Evolutionary conservation across 2,797 vertebrate genomes (phyloP).

Genomic region (Ctenosaura bakeri): DNA sequence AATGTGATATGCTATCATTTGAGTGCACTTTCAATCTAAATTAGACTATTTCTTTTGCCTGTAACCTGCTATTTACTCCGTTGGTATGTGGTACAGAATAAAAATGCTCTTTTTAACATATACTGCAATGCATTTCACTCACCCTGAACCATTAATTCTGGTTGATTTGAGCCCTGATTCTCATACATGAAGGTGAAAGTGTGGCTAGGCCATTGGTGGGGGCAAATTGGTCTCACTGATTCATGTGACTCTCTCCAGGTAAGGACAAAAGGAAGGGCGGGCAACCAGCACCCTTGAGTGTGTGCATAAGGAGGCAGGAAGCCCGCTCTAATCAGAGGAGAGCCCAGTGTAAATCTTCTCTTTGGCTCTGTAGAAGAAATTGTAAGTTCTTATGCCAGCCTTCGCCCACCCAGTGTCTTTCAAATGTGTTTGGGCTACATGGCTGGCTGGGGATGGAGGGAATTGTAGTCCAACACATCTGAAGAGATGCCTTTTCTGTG

Average conservation of each 20-base stretch:
- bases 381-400: not conserved
- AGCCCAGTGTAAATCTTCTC: not conserved
- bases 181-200: not conserved
- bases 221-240: not conserved
- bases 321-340: not conserved
- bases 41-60: constrained; percentile 21
- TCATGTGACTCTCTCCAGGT: not conserved
- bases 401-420: not conserved
- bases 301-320: not conserved
- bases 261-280: not conserved
- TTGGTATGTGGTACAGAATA: constrained; percentile 46
- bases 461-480: not conserved
- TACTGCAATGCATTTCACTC: not conserved
- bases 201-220: not conserved
- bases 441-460: not conserved
- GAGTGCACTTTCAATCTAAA: constrained; percentile 46
- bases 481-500: no score
- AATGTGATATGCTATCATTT: constrained; percentile 8
- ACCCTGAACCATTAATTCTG: not conserved
- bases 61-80: not conserved
- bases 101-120: constrained; percentile 23
- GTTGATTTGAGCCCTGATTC: not conserved
- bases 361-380: not conserved
- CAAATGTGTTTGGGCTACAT: not conserved
- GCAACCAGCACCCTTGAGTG: no score